Conservation (phyloP, 2,113 vertebrate species). For the Ovibos moschatus region DNA sequence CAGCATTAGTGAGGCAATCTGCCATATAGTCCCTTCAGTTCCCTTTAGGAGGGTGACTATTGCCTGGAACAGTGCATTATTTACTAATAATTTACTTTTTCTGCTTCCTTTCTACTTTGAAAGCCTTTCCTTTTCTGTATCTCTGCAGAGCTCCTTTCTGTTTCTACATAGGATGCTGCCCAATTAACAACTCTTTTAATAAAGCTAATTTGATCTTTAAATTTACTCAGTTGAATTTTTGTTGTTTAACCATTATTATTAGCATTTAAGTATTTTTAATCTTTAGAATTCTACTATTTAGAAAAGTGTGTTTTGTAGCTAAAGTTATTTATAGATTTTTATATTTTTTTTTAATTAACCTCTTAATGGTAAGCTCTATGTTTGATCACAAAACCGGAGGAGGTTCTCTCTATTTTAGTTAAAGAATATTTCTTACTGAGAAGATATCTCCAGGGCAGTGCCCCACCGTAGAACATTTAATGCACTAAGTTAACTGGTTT, state of each 20-base stretch:
- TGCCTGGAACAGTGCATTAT: not conserved
- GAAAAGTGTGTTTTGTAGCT: not conserved
- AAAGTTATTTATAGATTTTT: slow-evolving; percentile 24
- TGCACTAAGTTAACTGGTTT: not conserved
- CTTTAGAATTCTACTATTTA: slow-evolving; percentile 13
- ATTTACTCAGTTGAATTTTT: not conserved
- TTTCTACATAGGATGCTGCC: not conserved
- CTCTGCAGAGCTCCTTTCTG: not conserved
- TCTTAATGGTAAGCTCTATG: not conserved
- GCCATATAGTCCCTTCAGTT: not conserved
- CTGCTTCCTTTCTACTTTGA: not conserved
- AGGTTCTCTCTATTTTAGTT: not conserved
- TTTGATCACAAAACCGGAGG: not conserved
- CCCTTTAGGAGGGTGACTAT: not conserved
- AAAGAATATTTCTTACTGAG: slow-evolving; percentile 23
- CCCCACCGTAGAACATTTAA: not conserved
- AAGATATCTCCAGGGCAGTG: not conserved
- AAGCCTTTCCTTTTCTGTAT: not conserved
- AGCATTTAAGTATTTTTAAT: not conserved
- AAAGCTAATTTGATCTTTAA: not conserved
- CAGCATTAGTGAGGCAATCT: not conserved
- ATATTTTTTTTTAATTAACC: not conserved
- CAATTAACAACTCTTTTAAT: not conserved
- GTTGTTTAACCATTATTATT: not conserved
- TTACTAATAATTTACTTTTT: not conserved